phyloP scores from a whole-genome alignment of 2,113 vertebrate genomes.

The Anguilla rostrata region DNA sequence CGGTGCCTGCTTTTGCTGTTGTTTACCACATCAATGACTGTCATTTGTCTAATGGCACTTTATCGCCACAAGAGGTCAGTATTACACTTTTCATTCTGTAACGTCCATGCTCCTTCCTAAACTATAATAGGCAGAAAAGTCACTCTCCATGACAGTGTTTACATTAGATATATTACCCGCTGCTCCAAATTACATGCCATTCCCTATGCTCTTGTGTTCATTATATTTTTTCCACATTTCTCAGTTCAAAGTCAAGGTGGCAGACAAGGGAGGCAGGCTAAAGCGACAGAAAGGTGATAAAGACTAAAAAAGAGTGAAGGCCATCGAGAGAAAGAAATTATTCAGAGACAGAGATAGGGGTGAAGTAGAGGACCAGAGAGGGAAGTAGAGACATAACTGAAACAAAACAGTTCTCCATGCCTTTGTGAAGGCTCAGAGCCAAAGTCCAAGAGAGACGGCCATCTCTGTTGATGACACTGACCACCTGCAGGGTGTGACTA shows the following conservation, averaged over 20 bases:
- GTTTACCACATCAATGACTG: not conserved
- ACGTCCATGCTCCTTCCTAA: constrained; percentile 6
- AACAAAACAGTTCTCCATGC: constrained; percentile 39
- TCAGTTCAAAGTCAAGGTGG: constrained; percentile 3
- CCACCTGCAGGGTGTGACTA: constrained; percentile 29
- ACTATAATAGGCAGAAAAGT: constrained; percentile 9
- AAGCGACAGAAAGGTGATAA: not conserved
- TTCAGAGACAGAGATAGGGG: not conserved
- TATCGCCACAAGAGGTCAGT: constrained; percentile 36
- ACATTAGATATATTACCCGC: constrained; percentile 16
- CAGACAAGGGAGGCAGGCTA: not conserved
- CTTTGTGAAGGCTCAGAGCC: constrained; percentile 9
- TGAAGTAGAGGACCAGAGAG: not conserved
- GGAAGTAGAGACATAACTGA: constrained; percentile 25
- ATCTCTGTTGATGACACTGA: constrained; percentile 36
- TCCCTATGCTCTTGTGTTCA: not conserved
- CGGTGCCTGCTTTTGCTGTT: not conserved
- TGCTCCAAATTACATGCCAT: constrained; percentile 1
- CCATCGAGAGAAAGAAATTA: not conserved
- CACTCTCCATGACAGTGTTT: constrained; percentile 9
- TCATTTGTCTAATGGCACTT: not conserved
- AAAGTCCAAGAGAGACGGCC: constrained; percentile 4
- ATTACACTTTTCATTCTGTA: constrained; percentile 22
- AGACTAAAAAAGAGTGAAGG: not conserved
- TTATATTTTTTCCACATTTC: not conserved